Evolutionary conservation across 2,797 vertebrate species (phyloP).

Genomic region (Peromyscus eremicus): DNA sequence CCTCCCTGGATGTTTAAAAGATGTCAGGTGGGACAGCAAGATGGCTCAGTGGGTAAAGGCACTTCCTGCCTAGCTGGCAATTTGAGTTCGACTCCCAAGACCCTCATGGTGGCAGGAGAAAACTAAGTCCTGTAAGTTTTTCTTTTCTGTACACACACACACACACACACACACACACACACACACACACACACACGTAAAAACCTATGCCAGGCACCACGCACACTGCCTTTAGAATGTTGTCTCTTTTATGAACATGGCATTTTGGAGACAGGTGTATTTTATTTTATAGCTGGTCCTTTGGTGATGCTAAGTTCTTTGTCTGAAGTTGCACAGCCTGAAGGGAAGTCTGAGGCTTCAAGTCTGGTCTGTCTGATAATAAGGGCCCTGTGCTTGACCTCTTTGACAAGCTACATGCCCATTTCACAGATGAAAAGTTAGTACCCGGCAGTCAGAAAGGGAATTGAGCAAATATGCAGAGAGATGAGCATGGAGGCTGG

Average conservation of each 20-base stretch:
- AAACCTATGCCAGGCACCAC: background rate
- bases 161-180: background rate
- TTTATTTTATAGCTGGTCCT: background rate
- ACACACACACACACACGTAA: background rate
- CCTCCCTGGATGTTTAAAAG: background rate
- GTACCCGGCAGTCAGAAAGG: background rate
- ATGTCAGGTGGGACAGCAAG: background rate
- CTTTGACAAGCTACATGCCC: background rate
- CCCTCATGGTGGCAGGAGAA: background rate
- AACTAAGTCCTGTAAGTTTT: background rate
- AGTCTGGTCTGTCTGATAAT: background rate
- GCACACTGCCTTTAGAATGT: background rate
- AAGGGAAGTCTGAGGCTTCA: background rate
- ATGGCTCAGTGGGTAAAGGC: too few relatives aligned
- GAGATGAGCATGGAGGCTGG: background rate
- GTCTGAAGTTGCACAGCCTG: background rate
- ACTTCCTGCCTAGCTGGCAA: background rate
- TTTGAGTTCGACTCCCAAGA: background rate
- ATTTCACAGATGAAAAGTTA: background rate
- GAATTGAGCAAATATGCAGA: background rate
- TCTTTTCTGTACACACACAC: background rate
- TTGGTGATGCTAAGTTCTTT: background rate
- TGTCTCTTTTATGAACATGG: background rate
- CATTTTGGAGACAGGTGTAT: background rate
- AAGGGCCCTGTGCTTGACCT: background rate